phyloP scores from a whole-genome alignment of 2,888 invertebrate species.

The Agrypnus murinus region DNA sequence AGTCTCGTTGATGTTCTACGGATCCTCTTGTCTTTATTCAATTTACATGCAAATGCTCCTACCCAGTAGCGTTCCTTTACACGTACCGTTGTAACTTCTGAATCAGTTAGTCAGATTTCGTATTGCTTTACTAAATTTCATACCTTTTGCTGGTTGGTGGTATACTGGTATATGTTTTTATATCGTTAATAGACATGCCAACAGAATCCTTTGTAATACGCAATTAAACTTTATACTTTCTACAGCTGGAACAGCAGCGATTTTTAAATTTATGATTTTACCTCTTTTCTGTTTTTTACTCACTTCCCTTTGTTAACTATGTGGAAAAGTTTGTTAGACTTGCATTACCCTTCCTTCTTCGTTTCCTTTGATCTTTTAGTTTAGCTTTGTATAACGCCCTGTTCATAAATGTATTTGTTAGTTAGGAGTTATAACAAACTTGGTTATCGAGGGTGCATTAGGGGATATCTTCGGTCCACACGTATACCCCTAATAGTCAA shows the following conservation, averaged over 20 bases:
- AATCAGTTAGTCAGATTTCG: slow-evolving; percentile 43
- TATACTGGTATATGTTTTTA: slow-evolving; percentile 22
- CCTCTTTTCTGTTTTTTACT: slow-evolving; percentile 18
- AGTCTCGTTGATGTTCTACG: slow-evolving; percentile 42
- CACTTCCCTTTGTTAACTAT: slow-evolving; percentile 31
- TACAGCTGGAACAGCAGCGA: slow-evolving; percentile 4
- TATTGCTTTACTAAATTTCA: slow-evolving; percentile 15
- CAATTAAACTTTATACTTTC: slow-evolving; percentile 32
- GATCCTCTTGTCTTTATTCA: slow-evolving; percentile 57
- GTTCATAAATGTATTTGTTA: slow-evolving; percentile 36
- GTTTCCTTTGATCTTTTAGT: slow-evolving; percentile 36
- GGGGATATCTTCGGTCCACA: slow-evolving; percentile 24
- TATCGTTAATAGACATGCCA: slow-evolving; percentile 24
- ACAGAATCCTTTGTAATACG: slow-evolving; percentile 25
- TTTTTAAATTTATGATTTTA: slow-evolving; percentile 28
- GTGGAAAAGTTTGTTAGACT: slow-evolving; percentile 37
- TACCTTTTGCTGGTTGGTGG: slow-evolving; percentile 13
- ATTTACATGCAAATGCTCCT: slow-evolving; percentile 60
- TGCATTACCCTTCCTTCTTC: slow-evolving; percentile 26
- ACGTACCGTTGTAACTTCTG: slow-evolving; percentile 43
- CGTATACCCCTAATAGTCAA: slow-evolving; percentile 35
- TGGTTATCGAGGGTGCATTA: slow-evolving; percentile 41
- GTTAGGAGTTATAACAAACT: slow-evolving; percentile 39
- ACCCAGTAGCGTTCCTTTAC: slow-evolving; percentile 42
- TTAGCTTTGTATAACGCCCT: slow-evolving; percentile 30